Base-by-base conservation (phyloP, 2,113 vertebrate genomes). In the Heliornis fulica region DNA sequence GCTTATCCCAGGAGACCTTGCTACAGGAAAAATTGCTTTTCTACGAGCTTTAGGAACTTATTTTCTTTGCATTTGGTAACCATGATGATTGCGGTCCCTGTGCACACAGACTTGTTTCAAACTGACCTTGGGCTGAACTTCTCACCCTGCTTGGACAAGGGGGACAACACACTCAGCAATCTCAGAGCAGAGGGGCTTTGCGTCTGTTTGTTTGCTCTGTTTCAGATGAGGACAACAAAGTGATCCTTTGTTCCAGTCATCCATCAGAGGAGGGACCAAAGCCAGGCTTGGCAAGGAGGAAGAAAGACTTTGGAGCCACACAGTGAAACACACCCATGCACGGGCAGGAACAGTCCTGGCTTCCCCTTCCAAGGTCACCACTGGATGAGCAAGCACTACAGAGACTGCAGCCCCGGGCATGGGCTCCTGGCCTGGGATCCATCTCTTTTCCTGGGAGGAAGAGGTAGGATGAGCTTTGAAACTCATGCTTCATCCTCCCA, bases 221-320 rank as follows among this genome's bases (percentile, higher is more conserved):
- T 96, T 83, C 75, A 38, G 32, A 64, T 28, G 82, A 65, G 77
- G 72, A 86, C 84, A 72, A 94, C 94, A 91, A 82, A 87, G 61
- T 19, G n/a, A 32, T 46, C 84, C 90, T 95, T 91, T 91, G 90
- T 94, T 82, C 74, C 77, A 19, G 5, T 2, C 51, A 11, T n/a
- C 77, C 81, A 26, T 12, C 15, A 10, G 76, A 75, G 76, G 18
- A 32, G 84, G 93, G 87, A 75, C 7, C 81, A 12, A 19, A 41
- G 87, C 91, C 95, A 93, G 87, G 84, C 94, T 93, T 91, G 93
- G 96, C 93, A 87, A 74, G 86, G 72, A 70, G 26, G 60, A 40
- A 66, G 69, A 36, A 87, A 60, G 50, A 26, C 89, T 83, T 54
- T 23, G n/a, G 94, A 95, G 93, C 29, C 56, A 16, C 54, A 11